A percentile compares a stretch with the other conserved stretches of the same genome.
Conservation (phyloP, 2,113 vertebrate species). For the Coregonus clupeaformis region DNA sequence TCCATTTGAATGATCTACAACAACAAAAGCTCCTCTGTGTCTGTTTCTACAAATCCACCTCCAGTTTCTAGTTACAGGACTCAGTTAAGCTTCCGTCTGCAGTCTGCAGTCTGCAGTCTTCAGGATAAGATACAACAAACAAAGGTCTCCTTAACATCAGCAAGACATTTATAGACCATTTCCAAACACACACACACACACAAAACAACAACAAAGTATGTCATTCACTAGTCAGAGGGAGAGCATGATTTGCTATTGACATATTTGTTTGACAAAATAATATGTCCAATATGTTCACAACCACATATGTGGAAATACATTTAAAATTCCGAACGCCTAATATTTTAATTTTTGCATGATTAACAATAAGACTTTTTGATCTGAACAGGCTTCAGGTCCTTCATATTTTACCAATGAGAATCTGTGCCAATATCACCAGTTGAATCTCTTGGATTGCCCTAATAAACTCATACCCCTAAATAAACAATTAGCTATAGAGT, state of each 20-base stretch:
- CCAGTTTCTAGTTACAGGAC: background rate
- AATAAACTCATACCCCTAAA: too few species aligned
- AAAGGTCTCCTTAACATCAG: background rate
- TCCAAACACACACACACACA: background rate
- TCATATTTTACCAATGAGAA: background rate
- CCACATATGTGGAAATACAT: background rate
- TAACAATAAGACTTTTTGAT: too few species aligned
- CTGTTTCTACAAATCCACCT: conserved; percentile 11
- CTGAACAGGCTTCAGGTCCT: too few species aligned
- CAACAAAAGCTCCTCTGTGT: conserved; percentile 24
- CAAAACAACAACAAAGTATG: background rate
- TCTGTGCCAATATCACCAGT: background rate
- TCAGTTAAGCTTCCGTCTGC: background rate
- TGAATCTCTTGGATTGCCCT: too few species aligned
- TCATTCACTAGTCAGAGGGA: background rate
- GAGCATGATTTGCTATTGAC: background rate
- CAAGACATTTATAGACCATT: background rate
- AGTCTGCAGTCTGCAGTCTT: background rate
- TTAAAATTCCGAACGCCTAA: too few species aligned
- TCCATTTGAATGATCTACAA: conserved; percentile 7
- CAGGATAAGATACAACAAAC: background rate
- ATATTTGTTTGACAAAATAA: background rate
- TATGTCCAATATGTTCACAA: background rate
- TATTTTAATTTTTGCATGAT: too few species aligned
- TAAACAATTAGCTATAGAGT: too few species aligned